Evolutionary conservation across 2,888 invertebrate genomes (phyloP), one percentile per base, ranked within the genome.

Genomic region (Petrophora chlorosata): DNA sequence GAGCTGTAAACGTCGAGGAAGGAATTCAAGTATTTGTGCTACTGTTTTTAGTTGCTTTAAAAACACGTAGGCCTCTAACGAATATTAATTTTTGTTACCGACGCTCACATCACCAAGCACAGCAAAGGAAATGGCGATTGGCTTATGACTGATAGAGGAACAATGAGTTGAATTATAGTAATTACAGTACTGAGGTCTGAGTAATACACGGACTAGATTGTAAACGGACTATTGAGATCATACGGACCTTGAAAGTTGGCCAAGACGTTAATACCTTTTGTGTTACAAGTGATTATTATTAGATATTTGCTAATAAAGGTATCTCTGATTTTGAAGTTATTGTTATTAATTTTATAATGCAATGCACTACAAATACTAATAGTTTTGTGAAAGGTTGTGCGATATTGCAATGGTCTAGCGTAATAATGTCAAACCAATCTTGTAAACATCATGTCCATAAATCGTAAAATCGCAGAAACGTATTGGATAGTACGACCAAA

Each of bases 151-250:
- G 67, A 65, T 64, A 63, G 62, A 67, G 63, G 66, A 72, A 76
- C 76, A 77, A 81, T 78, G 73, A 70, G 67, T 63, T 60, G 63
- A 73, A 70, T 70, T 69, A 68, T 65, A 67, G 61, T 79, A 82
- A 80, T 79, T 73, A 70, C 58, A 48, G 53, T 56, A 61, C 65
- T 69, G 65, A 69, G 72, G 68, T 56, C 49, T 44, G 38, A 43
- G 43, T 44, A 64, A 69, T 50, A 51, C 61, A 61, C 54, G 65
- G 65, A 67, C 60, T 61, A 68, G 63, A 74, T 65, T 59, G 56
- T 73, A 77, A 77, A 73, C 68, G 67, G 61, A 64, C 63, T 65
- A 59, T 72, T 67, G 62, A 65, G 62, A 64, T 61, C 54, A 59
- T 9, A 40, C 48, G 55, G 63, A 69, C 73, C 78, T 79, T 75